Conservation (phyloP, 2,888 invertebrate genomes). For the Polylopha cassiicola region DNA sequence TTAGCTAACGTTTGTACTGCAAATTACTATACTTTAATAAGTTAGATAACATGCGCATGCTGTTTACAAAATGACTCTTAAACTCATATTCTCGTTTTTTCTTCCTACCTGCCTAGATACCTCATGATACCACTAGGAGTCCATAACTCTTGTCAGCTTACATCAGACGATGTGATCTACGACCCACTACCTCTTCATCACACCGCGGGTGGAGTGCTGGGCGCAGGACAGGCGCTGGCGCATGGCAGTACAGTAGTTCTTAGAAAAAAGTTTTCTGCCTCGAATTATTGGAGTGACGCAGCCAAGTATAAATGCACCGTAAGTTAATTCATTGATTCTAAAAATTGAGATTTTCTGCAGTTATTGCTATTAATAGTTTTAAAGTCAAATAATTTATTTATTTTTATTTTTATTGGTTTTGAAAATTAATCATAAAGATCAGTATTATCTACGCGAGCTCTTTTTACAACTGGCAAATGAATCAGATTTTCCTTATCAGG, state of each 20-base stretch:
- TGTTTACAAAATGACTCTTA: too few species aligned
- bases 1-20: too few species aligned
- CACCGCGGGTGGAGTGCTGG: conserved; percentile 92
- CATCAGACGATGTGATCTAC: conserved; percentile 85
- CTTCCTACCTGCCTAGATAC: conserved; percentile 67
- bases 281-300: conserved; percentile 95
- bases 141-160: conserved; percentile 79
- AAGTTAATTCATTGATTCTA: conserved; percentile 32
- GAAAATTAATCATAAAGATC: too few species aligned
- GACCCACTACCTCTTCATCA: conserved; percentile 96
- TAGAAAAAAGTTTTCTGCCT: conserved; percentile 94
- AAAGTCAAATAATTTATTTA: too few species aligned
- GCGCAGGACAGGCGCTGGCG: conserved; percentile 85
- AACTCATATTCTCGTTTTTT: too few species aligned
- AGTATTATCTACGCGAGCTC: too few species aligned
- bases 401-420: too few species aligned
- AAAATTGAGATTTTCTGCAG: not conserved
- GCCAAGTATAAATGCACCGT: conserved; percentile 93
- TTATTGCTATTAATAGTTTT: not conserved
- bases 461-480: too few species aligned
- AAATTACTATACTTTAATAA: too few species aligned
- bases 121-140: conserved; percentile 82
- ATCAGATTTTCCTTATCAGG: too few species aligned
- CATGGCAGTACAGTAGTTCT: conserved; percentile 89
- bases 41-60: too few species aligned